Evolutionary conservation across 2,888 invertebrate genomes (phyloP), one percentile per base, ranked within the genome.

Genomic region (Ectemnius continuus): DNA sequence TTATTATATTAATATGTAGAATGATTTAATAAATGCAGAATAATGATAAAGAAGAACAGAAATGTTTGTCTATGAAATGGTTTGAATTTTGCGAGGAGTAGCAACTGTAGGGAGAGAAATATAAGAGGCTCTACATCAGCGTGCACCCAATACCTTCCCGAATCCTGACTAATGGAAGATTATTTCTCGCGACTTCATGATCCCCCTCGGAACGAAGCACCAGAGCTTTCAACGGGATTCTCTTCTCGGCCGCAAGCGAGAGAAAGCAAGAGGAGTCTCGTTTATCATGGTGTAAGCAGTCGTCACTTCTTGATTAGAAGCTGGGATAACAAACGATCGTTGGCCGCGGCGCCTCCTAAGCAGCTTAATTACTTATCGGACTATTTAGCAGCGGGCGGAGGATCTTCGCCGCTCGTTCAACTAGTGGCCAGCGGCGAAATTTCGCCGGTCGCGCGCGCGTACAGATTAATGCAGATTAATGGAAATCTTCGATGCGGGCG

Each of bases 401-500:
- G 71, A 36, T 62, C 45, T 46, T 46, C 56, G 28, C 59, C 56
- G 59, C n/a, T n/a, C 36, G 64, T 64, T 59, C 65, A 60, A 62
- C 56, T 56, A 72, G 60, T 64, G 45, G 60, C 61, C 23, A 36
- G 36, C 16, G 13, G 16, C 52, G 56, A 11, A 36, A 36, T 61
- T 52, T n/a, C 60, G 59, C 13, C 45, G 58, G 57, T 61, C 45
- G 52, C 36, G 5, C 36, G 8, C 36, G 36, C 36, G 36, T 11
- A 36, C 14, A 58, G 52, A 80, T 80, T 82, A 82, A 80, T 76
- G 69, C 71, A 73, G 80, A 82, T 78, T 82, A 82, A 82, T 82
- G 75, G 78, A 70, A 78, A 76, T 68, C 69, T 64, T 66, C 46
- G 69, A 59, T 78, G 63, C 58, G 57, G 45, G 14, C 16, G 52